Conservation (phyloP, 1,140 invertebrate genomes). For the Nautilus pompilius region DNA sequence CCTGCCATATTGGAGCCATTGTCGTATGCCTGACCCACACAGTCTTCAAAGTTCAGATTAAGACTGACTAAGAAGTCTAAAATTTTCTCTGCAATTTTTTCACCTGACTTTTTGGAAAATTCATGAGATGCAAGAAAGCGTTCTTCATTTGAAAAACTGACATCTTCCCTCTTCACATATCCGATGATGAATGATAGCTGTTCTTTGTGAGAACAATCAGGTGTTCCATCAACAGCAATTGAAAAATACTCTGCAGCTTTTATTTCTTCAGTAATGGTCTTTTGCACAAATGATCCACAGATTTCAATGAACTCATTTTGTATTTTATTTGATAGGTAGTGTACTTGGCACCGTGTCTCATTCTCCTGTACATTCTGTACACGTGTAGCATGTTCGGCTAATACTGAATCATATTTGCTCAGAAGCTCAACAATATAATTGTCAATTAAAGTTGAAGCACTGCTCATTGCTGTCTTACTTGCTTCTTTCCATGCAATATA, state of each 20-base stretch:
- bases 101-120: neutral
- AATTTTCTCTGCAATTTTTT: neutral
- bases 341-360: neutral
- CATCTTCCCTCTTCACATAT: neutral
- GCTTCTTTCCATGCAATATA: neutral
- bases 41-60: neutral
- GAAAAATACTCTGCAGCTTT: neutral
- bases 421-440: neutral
- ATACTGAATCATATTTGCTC: neutral
- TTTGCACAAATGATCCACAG: neutral
- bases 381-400: neutral
- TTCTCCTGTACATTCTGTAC: neutral
- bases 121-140: neutral
- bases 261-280: neutral
- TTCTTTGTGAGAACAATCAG: neutral
- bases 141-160: neutral
- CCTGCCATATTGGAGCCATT: neutral
- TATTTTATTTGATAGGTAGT: neutral
- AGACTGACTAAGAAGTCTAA: neutral
- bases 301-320: neutral
- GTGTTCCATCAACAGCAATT: neutral
- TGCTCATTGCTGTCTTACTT: neutral
- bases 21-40: neutral
- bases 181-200: too few relatives aligned
- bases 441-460: neutral